Conservation (phyloP, 2,797 vertebrate genomes). For the Cynodonichthys magdalenae region DNA sequence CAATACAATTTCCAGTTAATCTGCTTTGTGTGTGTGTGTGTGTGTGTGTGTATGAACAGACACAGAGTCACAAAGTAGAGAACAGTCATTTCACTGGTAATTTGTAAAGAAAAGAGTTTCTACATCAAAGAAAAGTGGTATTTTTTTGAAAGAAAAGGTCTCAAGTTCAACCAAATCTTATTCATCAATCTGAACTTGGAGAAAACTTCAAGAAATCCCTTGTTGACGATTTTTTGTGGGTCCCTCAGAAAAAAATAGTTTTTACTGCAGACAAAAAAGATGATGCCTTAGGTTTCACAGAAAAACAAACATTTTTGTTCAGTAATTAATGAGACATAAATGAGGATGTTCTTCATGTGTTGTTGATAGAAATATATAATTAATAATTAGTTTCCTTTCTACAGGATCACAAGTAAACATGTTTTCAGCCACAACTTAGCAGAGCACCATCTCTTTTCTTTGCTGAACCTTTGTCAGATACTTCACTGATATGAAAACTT, state of each 20-base stretch:
- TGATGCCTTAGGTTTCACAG: conserved; percentile 25
- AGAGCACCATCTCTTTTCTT: not conserved
- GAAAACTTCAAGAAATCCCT: conserved; percentile 29
- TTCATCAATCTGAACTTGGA: conserved; percentile 36
- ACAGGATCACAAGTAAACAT: not conserved
- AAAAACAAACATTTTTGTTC: conserved; percentile 6
- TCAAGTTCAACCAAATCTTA: conserved; percentile 8
- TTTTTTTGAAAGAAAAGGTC: conserved; percentile 27
- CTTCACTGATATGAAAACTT: not conserved
- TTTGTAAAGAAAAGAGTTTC: conserved; percentile 19
- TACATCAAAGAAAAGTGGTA: conserved; percentile 52
- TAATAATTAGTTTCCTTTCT: not conserved
- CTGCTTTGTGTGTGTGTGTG: not conserved
- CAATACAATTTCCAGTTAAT: not conserved
- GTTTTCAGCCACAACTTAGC: not conserved
- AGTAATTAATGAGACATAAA: conserved; percentile 11
- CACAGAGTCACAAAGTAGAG: not conserved
- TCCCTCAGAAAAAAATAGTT: not conserved
- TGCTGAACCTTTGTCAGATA: not conserved
- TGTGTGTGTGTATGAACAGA: conserved; percentile 3
- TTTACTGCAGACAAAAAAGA: conserved; percentile 18
- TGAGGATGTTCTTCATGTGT: not conserved
- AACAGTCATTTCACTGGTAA: not conserved
- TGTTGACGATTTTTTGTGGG: conserved; percentile 25
- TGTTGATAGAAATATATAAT: too few relatives aligned